Conservation (phyloP, 2,797 vertebrate genomes). For the Oreonectes daqikongensis region DNA sequence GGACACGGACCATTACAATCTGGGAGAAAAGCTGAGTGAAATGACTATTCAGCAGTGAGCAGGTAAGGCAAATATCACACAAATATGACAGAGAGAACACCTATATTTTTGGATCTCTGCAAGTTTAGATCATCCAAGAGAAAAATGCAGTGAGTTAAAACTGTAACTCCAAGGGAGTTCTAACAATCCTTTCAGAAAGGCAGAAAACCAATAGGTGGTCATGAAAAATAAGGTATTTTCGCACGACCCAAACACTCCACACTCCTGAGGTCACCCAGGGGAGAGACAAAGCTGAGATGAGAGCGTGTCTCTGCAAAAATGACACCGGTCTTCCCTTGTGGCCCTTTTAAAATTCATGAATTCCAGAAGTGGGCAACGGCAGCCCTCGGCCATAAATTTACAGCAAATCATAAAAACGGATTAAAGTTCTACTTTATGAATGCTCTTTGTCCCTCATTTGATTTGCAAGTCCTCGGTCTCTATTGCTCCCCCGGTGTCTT, state of each 20-base stretch:
- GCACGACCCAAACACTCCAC: slow-evolving; percentile 24
- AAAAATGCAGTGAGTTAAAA: not conserved
- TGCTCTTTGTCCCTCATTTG: slow-evolving; percentile 41
- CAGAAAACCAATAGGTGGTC: not conserved
- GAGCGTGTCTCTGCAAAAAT: not conserved
- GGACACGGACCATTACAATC: not conserved
- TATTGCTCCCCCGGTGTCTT: slow-evolving; percentile 18
- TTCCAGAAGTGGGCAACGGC: slow-evolving; percentile 31
- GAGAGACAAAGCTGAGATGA: slow-evolving; percentile 39
- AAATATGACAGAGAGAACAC: not conserved
- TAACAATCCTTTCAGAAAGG: not conserved
- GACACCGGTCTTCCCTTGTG: slow-evolving; percentile 24
- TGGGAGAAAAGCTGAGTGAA: not conserved
- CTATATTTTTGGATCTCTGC: not conserved
- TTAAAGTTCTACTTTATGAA: slow-evolving; percentile 55
- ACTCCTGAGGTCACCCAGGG: slow-evolving; percentile 36
- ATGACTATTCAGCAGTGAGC: not conserved
- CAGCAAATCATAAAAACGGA: slow-evolving; percentile 58
- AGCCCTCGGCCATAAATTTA: slow-evolving; percentile 55
- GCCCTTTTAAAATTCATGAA: slow-evolving; percentile 61
- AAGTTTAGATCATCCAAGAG: not conserved
- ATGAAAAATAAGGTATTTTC: slow-evolving; percentile 5
- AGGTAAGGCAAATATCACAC: not conserved
- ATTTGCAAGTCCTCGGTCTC: slow-evolving; percentile 40
- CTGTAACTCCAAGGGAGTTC: not conserved